Evolutionary conservation across 2,113 vertebrate genomes (phyloP).

Genomic region (Dromaius novaehollandiae): DNA sequence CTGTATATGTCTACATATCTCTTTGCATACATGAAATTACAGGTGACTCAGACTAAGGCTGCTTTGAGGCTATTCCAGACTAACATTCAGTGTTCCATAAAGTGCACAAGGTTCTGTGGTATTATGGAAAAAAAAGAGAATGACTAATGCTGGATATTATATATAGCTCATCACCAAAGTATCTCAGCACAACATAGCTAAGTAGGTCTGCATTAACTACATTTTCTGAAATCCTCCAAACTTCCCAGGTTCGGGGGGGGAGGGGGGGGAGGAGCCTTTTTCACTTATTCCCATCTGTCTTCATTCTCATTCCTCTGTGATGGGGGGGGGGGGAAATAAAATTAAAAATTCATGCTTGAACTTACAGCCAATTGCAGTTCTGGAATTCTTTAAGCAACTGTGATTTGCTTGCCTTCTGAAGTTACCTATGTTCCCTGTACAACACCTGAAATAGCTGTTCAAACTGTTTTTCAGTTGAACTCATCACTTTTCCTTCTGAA

Average conservation of each 20-base stretch:
- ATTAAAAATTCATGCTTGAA: neutral
- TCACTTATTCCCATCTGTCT: neutral
- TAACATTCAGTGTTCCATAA: neutral
- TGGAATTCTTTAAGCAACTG: neutral
- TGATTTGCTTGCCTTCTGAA: neutral
- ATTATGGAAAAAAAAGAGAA: neutral
- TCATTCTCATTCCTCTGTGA: neutral
- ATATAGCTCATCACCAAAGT: neutral
- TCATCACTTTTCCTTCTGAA: neutral
- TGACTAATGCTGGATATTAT: neutral
- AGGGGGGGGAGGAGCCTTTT: too few relatives aligned
- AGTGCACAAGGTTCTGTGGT: neutral
- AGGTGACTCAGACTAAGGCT: neutral
- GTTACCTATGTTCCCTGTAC: neutral
- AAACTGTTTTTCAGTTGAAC: neutral
- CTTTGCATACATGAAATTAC: neutral
- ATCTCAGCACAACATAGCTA: neutral
- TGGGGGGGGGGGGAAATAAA: neutral
- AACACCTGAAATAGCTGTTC: neutral
- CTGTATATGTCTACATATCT: too few relatives aligned
- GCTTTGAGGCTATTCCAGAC: neutral
- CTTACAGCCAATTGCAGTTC: neutral
- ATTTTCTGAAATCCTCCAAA: neutral
- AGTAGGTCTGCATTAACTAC: neutral
- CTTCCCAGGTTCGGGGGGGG: neutral